A percentile compares a stretch with the other conserved stretches of the same genome.
These are phyloP conservation scores for Philonicus albiceps DNA, from an alignment of 2,888 invertebrate species.

Conservation along the genomic window DNA sequence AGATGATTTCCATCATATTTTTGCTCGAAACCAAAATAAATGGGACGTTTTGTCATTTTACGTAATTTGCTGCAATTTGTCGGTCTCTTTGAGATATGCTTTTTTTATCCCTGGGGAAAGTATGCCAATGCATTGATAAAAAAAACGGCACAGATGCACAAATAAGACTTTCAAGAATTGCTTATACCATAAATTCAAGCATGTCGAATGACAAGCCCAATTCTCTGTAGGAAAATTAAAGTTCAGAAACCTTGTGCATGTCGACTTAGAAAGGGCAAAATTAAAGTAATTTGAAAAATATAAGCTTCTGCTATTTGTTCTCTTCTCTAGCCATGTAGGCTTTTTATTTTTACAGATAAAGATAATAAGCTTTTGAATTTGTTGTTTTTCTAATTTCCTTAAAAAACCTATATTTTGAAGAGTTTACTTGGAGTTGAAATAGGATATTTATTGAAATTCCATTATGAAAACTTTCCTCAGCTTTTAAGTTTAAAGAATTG, in stretches of 20 bases:
- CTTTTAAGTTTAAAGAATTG: no score
- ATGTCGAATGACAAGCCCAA: background rate
- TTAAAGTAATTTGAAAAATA: background rate
- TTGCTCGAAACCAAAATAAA: constrained; percentile 5
- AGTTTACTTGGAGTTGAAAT: no score
- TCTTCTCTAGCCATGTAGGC: no score
- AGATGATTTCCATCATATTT: background rate
- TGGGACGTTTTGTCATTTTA: constrained; percentile 24
- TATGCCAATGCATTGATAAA: constrained; percentile 1
- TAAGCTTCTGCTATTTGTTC: no score
- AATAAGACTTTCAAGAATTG: background rate
- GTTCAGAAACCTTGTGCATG: background rate
- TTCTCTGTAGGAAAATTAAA: background rate
- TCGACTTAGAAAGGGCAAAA: background rate
- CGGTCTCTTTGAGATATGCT: constrained; percentile 23
- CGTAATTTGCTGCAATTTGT: constrained; percentile 31
- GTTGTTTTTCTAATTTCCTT: no score
- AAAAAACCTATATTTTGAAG: no score
- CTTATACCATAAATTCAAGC: background rate
- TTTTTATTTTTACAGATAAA: no score
- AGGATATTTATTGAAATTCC: no score
- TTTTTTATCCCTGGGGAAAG: background rate
- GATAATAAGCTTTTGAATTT: no score
- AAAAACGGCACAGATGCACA: background rate
- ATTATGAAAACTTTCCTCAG: no score